Evolutionary conservation across 2,797 vertebrate genomes (phyloP), one percentile per base, ranked within the genome.

Genomic region (Pangasius djambal): DNA sequence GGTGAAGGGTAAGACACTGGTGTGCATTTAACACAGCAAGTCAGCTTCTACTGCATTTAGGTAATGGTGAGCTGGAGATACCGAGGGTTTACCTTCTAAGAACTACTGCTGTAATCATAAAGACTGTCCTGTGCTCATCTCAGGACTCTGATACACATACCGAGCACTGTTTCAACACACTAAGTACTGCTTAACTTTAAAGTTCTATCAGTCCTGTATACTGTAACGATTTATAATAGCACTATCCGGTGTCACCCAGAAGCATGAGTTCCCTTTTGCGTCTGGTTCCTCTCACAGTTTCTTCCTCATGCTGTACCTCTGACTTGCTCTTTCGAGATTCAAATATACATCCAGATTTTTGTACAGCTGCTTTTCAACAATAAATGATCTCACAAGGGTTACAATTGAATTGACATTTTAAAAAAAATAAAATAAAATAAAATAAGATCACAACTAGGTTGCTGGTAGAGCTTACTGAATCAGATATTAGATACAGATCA

Each of bases 231-330:
- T 34, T 82, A 52, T 18, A n/a, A 50, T 48, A 44, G 3, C 72
- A 59, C 78, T 37, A 12, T 40, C 34, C 0, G 12, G 22, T 4
- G 12, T 83, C 28, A 31, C 16, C 59, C 22, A 67, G 8, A 50
- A 84, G 16, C 40, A 48, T 1, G 1, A 50, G 61, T 67, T 84
- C 82, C 61, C 44, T 48, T 67, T 84, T 67, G 9, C 15, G 50
- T 48, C 28, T 67, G 15, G 61, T 84, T 69, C 63, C 83, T 84
- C 61, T 84, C 40, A 81, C 18, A n/a, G 59, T 67, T 83, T 63
- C 34, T 83, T 83, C 59, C 59, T 18, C 59, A 83, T 48, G 2
- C 40, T 5, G 0, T 31, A 37, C 1, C 31, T 22, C 55, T 3
- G 20, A 82, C 75, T 77, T 55, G 28, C 4, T n/a, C 6, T 4